Evolutionary conservation across 2,113 vertebrate genomes (phyloP).

Genomic region (Sisor rabdophorus): DNA sequence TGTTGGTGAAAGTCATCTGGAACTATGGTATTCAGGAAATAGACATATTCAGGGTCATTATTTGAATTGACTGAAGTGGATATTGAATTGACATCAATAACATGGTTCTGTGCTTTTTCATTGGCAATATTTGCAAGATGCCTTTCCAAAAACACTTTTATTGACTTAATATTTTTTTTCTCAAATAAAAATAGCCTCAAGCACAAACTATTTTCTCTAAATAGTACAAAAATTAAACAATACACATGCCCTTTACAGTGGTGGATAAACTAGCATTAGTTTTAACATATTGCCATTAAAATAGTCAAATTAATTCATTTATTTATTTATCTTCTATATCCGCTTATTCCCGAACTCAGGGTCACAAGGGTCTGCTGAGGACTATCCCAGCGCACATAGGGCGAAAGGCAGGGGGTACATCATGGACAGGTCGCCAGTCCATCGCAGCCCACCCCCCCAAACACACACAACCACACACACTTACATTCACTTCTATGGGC

Average conservation of each 20-base stretch:
- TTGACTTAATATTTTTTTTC: neutral
- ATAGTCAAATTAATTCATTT: no score
- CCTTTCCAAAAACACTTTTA: neutral
- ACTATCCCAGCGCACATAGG: no score
- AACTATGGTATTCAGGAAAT: neutral
- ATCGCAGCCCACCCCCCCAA: no score
- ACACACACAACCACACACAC: no score
- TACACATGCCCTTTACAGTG: neutral
- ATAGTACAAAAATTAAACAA: neutral
- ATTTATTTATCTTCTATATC: no score
- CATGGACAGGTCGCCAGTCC: no score
- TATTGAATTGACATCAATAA: slow-evolving; percentile 4
- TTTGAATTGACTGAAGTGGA: neutral
- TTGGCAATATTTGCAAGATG: neutral
- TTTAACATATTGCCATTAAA: neutral
- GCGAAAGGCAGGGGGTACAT: no score
- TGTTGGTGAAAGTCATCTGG: neutral
- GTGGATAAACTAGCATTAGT: neutral
- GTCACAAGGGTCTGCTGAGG: no score
- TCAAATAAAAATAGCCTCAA: no score
- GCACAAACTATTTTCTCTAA: neutral
- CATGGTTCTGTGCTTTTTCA: neutral
- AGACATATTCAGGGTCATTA: slow-evolving; percentile 2
- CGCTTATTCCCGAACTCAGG: no score
- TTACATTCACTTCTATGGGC: no score